Evolutionary conservation across 2,113 vertebrate genomes (phyloP).

Genomic region (Toxostoma redivivum): DNA sequence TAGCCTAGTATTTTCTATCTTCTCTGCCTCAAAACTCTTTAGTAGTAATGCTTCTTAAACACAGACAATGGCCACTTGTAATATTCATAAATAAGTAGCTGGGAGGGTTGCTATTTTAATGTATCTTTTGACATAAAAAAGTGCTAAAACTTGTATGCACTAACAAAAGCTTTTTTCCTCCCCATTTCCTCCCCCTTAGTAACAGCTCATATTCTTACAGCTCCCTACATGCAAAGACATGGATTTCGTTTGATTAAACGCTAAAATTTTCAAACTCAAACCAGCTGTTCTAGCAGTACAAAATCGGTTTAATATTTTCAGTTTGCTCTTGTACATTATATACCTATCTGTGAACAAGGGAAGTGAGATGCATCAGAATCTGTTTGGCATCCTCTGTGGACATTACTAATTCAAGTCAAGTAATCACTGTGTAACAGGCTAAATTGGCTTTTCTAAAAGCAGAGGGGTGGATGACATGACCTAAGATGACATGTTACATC

Average conservation of each 20-base stretch:
- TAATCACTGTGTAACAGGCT: background rate
- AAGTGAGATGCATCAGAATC: background rate
- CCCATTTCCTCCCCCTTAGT: fast-evolving
- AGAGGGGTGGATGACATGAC: background rate
- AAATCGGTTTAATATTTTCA: background rate
- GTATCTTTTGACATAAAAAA: background rate
- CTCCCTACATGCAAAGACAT: background rate
- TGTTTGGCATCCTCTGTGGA: background rate
- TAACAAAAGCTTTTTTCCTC: background rate
- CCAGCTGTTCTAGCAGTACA: background rate
- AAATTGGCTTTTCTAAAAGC: background rate
- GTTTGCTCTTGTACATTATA: background rate
- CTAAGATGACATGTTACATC: background rate
- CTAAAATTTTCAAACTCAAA: background rate
- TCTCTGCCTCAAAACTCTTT: background rate
- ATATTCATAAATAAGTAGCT: background rate
- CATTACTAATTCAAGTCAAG: background rate
- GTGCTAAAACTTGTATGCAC: background rate
- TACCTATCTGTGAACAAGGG: background rate
- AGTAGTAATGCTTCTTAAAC: background rate
- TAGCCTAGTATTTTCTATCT: background rate
- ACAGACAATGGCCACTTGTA: background rate
- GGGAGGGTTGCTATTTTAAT: background rate
- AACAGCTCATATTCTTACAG: background rate
- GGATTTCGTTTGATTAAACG: background rate